Base-by-base conservation (phyloP, 2,888 invertebrate genomes). In the Clostera curtula region DNA sequence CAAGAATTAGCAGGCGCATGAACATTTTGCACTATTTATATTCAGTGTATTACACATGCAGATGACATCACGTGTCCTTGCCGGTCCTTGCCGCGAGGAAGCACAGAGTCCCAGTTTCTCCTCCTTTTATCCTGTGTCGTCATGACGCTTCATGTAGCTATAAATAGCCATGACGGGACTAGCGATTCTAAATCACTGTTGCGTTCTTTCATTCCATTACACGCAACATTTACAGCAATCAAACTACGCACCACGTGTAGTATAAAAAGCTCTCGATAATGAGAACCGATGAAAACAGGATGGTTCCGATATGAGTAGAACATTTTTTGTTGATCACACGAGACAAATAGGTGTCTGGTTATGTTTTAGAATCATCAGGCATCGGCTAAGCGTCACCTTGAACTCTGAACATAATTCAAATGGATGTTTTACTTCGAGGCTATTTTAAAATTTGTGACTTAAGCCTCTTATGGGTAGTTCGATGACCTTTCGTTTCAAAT, bases 21-120 rank as follows among this genome's bases (percentile, higher is more conserved):
- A 53, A 56, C 56, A 60, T 69, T 68, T 58, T 47, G 53, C 54
- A 43, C 48, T 66, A 69, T 74, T 73, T 63, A 68, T 70, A 69
- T 70, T 69, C 65, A 55, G 40, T 36, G 56, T 44, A 43, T 37
- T 53, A 54, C 66, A 67, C 56, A 66, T 59, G 67, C 45, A 44
- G 53, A 55, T 82, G 77, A 79, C 74, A 65, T 80, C 80, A 79
- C 61, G 50, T 67, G 80, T 67, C 82, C 82, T 82, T 82, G 82
- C 56, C 55, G 57, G 80, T 67, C 82, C 82, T 82, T 82, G 82
- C 56, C 55, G 57, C 59, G 62, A 73, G 72, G 74, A 70, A 67
- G 66, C 67, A 48, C 55, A 58, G 63, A 73, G 74, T 73, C 74
- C 77, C 66, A 70, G 68, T 70, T 72, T 64, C 68, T 65, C 58